Conservation (phyloP, 1,140 invertebrate species). For the Drosophila ogumai region DNA sequence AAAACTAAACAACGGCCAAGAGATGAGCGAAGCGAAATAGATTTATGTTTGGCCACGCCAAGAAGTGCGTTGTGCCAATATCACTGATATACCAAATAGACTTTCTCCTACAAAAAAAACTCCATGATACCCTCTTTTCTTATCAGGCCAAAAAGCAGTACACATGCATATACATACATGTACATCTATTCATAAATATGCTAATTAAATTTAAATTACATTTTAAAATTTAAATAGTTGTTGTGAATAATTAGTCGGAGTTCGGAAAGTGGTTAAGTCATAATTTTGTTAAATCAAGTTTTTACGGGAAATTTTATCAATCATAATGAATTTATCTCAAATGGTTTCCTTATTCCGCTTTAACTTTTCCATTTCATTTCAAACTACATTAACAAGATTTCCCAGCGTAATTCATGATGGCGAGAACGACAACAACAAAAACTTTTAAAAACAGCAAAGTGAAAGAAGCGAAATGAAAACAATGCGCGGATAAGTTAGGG, state of each 20-base stretch:
- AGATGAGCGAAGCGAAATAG: constrained; percentile 54
- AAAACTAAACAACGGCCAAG: constrained; percentile 65
- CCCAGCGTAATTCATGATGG: constrained; percentile 58
- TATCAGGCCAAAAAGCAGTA: neutral
- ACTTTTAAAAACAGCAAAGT: constrained; percentile 7
- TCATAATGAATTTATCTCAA: neutral
- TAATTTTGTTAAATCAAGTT: neutral
- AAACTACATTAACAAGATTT: constrained; percentile 67
- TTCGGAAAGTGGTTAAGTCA: no score
- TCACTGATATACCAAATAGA: constrained; percentile 39
- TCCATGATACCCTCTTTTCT: neutral
- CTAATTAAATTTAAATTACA: no score
- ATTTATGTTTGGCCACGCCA: constrained; percentile 66
- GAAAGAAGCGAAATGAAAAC: constrained; percentile 27
- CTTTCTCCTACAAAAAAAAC: neutral
- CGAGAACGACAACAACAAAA: constrained; percentile 30
- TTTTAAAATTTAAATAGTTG: neutral
- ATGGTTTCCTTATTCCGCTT: constrained; percentile 3
- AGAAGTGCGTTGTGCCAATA: constrained; percentile 56
- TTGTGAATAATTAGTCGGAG: neutral
- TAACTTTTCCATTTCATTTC: constrained; percentile 49
- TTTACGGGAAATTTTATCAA: neutral
- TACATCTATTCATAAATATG: no score
- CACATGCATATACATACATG: no score
- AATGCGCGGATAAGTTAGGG: constrained; percentile 24